Percentiles rank a stretch among this genome's conserved stretches.
These are phyloP conservation scores for Carcina quercana DNA, from an alignment of 2,888 invertebrate species.

Conservation along the genomic window DNA sequence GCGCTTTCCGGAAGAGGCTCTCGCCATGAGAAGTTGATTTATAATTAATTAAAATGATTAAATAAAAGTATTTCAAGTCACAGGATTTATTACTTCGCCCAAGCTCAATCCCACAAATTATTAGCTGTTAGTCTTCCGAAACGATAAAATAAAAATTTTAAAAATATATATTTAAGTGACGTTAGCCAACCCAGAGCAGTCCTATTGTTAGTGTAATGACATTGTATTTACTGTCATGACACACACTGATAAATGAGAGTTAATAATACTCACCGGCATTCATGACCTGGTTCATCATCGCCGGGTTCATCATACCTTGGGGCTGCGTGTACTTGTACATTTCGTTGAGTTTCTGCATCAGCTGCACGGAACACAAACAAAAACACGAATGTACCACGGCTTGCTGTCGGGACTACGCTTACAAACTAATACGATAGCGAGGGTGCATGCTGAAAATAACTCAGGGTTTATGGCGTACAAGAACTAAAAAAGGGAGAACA, in stretches of 20 bases:
- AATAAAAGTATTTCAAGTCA: too few species aligned
- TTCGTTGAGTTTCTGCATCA: slow-evolving; percentile 65
- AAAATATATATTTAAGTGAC: too few species aligned
- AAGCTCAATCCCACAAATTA: too few species aligned
- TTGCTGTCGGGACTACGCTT: neutral
- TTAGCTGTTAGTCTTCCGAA: too few species aligned
- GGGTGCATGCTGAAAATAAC: slow-evolving; percentile 6
- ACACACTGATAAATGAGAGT: neutral
- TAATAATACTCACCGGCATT: slow-evolving; percentile 42
- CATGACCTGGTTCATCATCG: slow-evolving; percentile 58
- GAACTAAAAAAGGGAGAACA: slow-evolving; percentile 28
- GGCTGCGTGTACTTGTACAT: slow-evolving; percentile 58
- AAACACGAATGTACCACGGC: neutral
- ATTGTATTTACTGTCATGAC: too few species aligned
- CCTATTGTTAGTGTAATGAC: too few species aligned
- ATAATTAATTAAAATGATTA: too few species aligned
- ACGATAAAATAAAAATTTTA: too few species aligned
- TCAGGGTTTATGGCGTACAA: slow-evolving; percentile 26
- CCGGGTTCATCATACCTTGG: slow-evolving; percentile 53
- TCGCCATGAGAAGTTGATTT: too few species aligned
- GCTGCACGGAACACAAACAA: slow-evolving; percentile 30
- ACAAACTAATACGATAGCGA: neutral
- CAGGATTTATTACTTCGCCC: too few species aligned
- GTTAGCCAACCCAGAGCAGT: too few species aligned
- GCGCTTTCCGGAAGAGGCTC: too few species aligned